These are phyloP conservation scores for Seriola dumerili DNA, from an alignment of 2,113 vertebrate species.

Conservation along the genomic window DNA sequence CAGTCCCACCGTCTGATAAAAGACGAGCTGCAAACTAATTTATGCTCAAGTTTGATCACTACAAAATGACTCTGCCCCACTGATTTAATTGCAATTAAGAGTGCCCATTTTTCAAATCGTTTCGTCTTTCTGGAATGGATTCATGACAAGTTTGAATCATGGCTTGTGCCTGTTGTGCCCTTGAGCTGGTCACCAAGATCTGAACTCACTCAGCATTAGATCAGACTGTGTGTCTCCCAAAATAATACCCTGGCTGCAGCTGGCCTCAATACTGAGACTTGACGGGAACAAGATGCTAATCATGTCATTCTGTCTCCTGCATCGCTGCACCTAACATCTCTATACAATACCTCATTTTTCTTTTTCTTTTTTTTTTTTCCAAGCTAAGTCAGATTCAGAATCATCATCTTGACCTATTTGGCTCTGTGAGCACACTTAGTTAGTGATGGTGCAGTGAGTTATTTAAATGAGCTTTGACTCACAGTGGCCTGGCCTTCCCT, in stretches of 20 bases:
- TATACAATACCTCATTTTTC: neutral
- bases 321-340: conserved; percentile 51
- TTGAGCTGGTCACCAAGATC: conserved; percentile 70
- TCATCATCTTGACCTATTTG: conserved; percentile 74
- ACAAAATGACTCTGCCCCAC: conserved; percentile 7
- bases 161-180: conserved; percentile 63
- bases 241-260: conserved; percentile 59
- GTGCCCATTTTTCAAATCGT: conserved; percentile 10
- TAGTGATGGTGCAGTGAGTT: conserved; percentile 78
- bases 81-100: conserved; percentile 29
- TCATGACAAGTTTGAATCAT: conserved; percentile 54
- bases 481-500: conserved; percentile 70
- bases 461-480: conserved; percentile 82
- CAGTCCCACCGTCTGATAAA: conserved; percentile 41
- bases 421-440: conserved; percentile 63
- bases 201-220: conserved; percentile 61
- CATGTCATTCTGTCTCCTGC: conserved; percentile 58
- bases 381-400: conserved; percentile 52
- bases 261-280: conserved; percentile 63
- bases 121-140: conserved; percentile 26
- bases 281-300: conserved; percentile 60
- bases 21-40: conserved; percentile 50
- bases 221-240: conserved; percentile 55
- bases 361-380: conserved; percentile 16
- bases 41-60: conserved; percentile 43